phyloP scores from a whole-genome alignment of 2,797 vertebrate genomes.

The Centropyge bicolor region DNA sequence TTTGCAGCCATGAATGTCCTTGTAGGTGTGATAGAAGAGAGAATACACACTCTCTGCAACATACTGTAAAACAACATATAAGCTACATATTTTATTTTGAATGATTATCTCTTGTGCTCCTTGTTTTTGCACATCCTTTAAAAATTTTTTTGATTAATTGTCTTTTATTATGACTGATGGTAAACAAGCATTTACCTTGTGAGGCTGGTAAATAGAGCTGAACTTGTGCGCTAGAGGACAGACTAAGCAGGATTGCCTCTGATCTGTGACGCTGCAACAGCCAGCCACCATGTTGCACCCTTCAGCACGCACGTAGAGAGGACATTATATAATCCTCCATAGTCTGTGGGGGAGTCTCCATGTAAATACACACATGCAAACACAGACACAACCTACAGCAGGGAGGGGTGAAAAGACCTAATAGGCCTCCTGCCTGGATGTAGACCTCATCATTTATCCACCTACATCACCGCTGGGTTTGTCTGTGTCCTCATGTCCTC shows the following conservation, averaged over 20 bases:
- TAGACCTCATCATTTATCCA: background rate
- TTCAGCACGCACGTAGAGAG: conserved; percentile 73
- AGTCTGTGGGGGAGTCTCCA: conserved; percentile 53
- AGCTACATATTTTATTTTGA: background rate
- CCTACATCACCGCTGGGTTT: background rate
- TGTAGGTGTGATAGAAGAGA: background rate
- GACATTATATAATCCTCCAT: conserved; percentile 74
- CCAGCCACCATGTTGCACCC: conserved; percentile 78
- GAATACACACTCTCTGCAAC: background rate
- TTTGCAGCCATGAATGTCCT: background rate
- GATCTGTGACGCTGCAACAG: conserved; percentile 53
- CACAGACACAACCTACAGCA: conserved; percentile 8
- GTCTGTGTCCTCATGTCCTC: conserved; percentile 1
- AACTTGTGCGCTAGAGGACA: conserved; percentile 45
- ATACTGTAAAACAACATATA: background rate
- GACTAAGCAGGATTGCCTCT: conserved; percentile 57
- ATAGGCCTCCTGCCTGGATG: background rate
- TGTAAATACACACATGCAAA: conserved; percentile 32
- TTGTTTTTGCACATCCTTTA: background rate
- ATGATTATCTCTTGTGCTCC: background rate
- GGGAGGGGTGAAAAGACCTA: background rate
- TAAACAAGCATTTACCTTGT: background rate
- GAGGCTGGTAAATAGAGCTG: conserved; percentile 40
- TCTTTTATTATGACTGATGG: background rate
- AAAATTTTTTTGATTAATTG: background rate